Conservation (phyloP, 2,888 invertebrate genomes). For the Drosophila glabriapex region DNA sequence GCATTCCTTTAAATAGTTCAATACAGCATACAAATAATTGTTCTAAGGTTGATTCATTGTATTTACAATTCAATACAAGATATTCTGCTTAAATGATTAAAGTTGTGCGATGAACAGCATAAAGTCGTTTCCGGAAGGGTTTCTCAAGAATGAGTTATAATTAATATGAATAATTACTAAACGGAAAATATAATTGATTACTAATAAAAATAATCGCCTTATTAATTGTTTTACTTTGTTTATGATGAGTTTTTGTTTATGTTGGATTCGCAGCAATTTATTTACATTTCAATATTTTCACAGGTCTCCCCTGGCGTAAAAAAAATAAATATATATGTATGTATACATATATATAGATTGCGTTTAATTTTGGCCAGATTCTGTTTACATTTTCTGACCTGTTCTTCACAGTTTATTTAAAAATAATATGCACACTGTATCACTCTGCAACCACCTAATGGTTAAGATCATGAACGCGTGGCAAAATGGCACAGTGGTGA, state of each 20-base stretch:
- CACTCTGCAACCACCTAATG: constrained; percentile 9
- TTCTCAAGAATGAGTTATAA: not conserved
- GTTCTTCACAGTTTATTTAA: constrained; percentile 36
- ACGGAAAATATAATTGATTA: not conserved
- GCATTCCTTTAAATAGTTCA: not conserved
- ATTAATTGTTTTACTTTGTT: not conserved
- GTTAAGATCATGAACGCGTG: constrained; percentile 8
- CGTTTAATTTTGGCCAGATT: constrained; percentile 13
- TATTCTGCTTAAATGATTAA: not conserved
- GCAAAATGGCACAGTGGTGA: constrained; percentile 18
- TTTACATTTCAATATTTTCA: constrained; percentile 24
- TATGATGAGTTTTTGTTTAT: not conserved
- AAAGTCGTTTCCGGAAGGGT: not conserved
- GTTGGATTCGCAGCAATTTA: not conserved
- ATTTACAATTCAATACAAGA: not conserved
- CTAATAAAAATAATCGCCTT: not conserved
- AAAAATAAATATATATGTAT: not conserved
- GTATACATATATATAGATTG: not conserved
- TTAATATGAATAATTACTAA: not conserved
- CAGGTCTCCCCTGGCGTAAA: not conserved
- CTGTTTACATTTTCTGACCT: constrained; percentile 20
- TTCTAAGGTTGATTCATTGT: not conserved
- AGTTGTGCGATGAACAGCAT: not conserved
- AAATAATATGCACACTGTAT: constrained; percentile 15
- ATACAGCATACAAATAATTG: not conserved